Conservation (phyloP, 2,797 vertebrate genomes). For the Pangasius sanitwongsei region DNA sequence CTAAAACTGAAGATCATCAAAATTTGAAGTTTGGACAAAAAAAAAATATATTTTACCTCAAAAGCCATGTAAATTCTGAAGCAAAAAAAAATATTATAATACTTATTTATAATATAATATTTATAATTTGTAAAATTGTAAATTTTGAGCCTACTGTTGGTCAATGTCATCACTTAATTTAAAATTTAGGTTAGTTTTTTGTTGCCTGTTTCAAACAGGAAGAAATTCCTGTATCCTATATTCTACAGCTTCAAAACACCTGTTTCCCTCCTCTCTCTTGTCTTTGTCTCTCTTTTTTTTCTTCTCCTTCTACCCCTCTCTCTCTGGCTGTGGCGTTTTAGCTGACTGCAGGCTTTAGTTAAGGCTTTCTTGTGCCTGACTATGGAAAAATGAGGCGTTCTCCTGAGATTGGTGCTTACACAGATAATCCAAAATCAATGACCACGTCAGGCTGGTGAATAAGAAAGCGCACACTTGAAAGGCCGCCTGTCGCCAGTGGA, state of each 20-base stretch:
- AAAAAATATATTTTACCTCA: not conserved
- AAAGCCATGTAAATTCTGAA: not conserved
- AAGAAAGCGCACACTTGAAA: constrained; percentile 60
- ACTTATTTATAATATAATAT: not conserved
- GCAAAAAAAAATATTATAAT: not conserved
- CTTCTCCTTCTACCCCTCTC: not conserved
- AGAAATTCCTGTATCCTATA: not conserved
- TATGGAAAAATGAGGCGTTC: constrained; percentile 54
- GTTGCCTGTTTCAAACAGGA: not conserved
- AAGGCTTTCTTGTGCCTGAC: constrained; percentile 21
- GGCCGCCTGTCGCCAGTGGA: constrained; percentile 53
- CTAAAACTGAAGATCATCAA: not conserved
- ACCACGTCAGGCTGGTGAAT: constrained; percentile 63
- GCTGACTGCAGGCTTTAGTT: constrained; percentile 53
- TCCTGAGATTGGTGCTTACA: constrained; percentile 62
- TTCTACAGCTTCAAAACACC: not conserved
- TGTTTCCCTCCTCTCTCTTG: not conserved
- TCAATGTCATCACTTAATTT: not conserved
- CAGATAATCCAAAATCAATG: constrained; percentile 72
- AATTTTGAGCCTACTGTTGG: not conserved
- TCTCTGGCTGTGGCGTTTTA: constrained; percentile 42
- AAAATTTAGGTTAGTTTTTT: not conserved
- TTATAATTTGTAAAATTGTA: not conserved
- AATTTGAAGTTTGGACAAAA: not conserved
- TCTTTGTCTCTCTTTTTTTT: not conserved